Conservation (phyloP, 2,888 invertebrate genomes). For the Tinea trinotella region DNA sequence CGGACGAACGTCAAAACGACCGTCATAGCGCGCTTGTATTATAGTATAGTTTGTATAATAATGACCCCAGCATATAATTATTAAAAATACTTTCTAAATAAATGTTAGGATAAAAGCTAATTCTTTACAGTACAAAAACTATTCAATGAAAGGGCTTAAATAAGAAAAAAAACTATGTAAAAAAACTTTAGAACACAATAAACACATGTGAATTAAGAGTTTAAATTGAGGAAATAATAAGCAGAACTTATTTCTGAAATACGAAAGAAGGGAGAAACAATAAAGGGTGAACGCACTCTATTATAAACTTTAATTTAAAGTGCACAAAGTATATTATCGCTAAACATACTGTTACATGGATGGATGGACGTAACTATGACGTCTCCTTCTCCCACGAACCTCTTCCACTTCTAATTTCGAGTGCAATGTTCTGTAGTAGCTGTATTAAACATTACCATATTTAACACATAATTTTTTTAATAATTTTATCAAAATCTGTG, state of each 20-base stretch:
- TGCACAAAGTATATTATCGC: conserved; percentile 39
- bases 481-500: not conserved
- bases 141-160: too few species aligned
- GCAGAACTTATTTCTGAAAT: not conserved
- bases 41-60: too few species aligned
- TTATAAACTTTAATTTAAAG: conserved; percentile 36
- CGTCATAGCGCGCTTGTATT: too few species aligned
- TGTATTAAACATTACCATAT: conserved; percentile 37
- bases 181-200: too few species aligned
- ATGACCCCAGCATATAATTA: too few species aligned
- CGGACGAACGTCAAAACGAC: too few species aligned
- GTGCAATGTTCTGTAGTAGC: conserved; percentile 66
- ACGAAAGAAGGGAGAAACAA: not conserved
- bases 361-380: conserved; percentile 54
- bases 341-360: conserved; percentile 55
- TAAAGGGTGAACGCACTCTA: not conserved
- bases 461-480: not conserved
- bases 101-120: too few species aligned
- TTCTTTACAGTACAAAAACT: too few species aligned
- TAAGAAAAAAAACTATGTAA: too few species aligned
- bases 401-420: conserved; percentile 57
- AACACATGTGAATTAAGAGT: too few species aligned
- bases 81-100: too few species aligned
- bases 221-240: too few species aligned
- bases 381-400: conserved; percentile 47